phyloP scores from a whole-genome alignment of 2,797 vertebrate species.

The Ciconia nigra region DNA sequence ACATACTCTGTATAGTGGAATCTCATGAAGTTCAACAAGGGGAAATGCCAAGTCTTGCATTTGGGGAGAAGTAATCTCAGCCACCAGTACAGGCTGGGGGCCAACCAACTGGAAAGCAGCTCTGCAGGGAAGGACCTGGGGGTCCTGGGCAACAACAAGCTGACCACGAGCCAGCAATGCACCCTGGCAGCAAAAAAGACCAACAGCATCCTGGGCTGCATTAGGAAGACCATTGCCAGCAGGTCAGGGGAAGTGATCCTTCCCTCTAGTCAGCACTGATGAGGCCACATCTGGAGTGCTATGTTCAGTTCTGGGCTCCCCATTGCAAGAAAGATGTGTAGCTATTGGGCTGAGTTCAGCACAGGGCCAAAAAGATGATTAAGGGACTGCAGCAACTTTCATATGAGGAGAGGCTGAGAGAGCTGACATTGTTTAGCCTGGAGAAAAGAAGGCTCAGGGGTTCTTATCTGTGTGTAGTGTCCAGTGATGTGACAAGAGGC shows the following conservation, averaged over 20 bases:
- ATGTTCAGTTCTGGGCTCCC: background rate
- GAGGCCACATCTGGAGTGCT: background rate
- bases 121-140: background rate
- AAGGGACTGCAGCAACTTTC: background rate
- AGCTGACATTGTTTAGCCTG: background rate
- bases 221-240: background rate
- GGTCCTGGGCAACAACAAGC: background rate
- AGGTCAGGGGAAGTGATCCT: background rate
- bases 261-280: no score
- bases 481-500: background rate
- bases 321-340: background rate
- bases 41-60: background rate
- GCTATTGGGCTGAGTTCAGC: background rate
- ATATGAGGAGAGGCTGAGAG: background rate
- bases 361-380: background rate
- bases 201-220: background rate
- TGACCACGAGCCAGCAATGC: background rate
- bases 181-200: background rate
- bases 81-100: background rate
- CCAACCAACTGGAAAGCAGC: background rate
- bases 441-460: background rate
- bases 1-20: background rate
- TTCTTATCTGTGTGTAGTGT: background rate
- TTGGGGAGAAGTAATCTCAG: background rate
- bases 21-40: background rate